phyloP scores from a whole-genome alignment of 2,888 invertebrate genomes.

The Parthenolecanium corni region DNA sequence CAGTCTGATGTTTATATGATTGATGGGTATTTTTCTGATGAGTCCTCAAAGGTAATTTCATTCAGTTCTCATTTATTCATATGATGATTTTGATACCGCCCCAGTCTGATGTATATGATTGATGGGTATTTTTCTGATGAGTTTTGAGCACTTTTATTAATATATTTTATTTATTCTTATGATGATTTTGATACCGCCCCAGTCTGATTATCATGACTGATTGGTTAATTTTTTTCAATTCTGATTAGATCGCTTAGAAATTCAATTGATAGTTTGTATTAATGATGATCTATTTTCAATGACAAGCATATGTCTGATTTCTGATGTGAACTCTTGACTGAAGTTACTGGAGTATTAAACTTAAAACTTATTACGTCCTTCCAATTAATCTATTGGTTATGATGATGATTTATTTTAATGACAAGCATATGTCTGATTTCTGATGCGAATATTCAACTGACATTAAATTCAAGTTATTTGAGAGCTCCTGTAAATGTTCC shows the following conservation, averaged over 20 bases:
- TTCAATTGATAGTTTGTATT: too few relatives aligned
- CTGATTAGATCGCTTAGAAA: too few relatives aligned
- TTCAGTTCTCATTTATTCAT: too few relatives aligned
- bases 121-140: slow-evolving; percentile 9
- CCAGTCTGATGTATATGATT: slow-evolving; percentile 1
- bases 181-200: slow-evolving; percentile 13
- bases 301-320: slow-evolving; percentile 7
- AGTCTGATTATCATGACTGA: slow-evolving; percentile 1
- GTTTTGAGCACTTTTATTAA: too few relatives aligned
- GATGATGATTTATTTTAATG: too few relatives aligned
- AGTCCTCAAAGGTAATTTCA: too few relatives aligned
- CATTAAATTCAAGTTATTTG: not conserved
- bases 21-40: not conserved
- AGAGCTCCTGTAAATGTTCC: too few relatives aligned
- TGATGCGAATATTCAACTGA: slow-evolving; percentile 12
- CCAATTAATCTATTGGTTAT: too few relatives aligned
- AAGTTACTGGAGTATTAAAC: not conserved
- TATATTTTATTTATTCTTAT: too few relatives aligned
- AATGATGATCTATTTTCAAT: not conserved
- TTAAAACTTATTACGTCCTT: too few relatives aligned
- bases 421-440: slow-evolving; percentile 22
- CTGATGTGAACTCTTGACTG: not conserved
- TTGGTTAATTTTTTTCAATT: not conserved
- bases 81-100: slow-evolving; percentile 10
- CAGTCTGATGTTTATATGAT: slow-evolving; percentile 10